Conservation (phyloP, 2,113 vertebrate species). For the Cheirogaleus medius region DNA sequence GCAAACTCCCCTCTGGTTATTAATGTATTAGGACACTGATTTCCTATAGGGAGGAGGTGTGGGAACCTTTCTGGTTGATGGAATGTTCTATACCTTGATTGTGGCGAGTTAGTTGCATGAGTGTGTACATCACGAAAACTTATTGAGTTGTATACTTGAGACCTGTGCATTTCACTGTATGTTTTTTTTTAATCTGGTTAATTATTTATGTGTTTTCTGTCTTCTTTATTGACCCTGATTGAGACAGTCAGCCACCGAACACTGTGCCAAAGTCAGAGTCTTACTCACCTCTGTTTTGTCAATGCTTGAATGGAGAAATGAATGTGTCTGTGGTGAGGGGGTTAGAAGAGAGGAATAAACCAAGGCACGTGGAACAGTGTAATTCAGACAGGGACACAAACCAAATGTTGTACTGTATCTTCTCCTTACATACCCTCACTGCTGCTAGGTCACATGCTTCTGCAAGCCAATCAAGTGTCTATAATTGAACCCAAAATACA, state of each 20-base stretch:
- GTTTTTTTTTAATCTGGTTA: not conserved
- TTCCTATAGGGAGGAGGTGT: not conserved
- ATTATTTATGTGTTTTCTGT: not conserved
- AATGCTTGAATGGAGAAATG: not conserved
- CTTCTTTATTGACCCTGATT: not conserved
- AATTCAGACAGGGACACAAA: not conserved
- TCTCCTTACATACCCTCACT: not conserved
- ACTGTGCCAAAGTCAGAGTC: not conserved
- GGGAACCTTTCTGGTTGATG: not conserved
- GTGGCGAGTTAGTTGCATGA: not conserved
- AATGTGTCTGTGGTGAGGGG: not conserved
- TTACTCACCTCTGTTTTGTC: not conserved
- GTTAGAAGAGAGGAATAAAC: not conserved
- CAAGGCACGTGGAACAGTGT: not conserved
- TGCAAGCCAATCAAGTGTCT: not conserved
- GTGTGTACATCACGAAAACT: not conserved
- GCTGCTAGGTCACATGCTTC: not conserved
- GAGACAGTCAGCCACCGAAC: accelerated
- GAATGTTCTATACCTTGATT: not conserved
- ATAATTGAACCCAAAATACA: not conserved
- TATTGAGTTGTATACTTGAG: not conserved
- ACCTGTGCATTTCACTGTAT: not conserved
- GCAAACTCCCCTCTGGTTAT: not conserved
- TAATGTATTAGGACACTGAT: accelerated
- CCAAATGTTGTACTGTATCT: too few species aligned